Conservation (phyloP, 2,888 invertebrate species). For the Neoascia interrupta region DNA sequence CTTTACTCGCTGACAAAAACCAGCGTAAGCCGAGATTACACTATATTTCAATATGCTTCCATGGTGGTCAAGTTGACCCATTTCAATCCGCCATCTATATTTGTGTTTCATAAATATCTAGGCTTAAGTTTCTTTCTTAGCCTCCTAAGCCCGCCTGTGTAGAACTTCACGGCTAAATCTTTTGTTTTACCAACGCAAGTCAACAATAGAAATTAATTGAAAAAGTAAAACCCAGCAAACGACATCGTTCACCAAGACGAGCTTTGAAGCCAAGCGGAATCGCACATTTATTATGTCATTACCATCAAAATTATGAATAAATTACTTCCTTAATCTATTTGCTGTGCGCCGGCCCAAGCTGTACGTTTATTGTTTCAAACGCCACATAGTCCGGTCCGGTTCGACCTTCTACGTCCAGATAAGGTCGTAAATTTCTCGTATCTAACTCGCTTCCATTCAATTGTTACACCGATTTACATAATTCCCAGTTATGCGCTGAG, state of each 20-base stretch:
- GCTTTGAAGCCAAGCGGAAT: conserved; percentile 21
- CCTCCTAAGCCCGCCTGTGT: neutral
- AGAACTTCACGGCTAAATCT: neutral
- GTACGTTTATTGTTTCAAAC: conserved; percentile 3
- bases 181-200: conserved; percentile 9
- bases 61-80: no score
- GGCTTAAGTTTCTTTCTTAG: no score
- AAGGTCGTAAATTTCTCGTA: conserved; percentile 30
- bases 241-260: neutral
- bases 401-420: conserved; percentile 10
- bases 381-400: neutral
- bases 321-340: conserved; percentile 27
- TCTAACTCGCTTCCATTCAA: neutral
- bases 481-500: conserved; percentile 13
- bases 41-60: no score
- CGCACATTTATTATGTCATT: conserved; percentile 38
- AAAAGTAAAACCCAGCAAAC: neutral
- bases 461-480: conserved; percentile 46
- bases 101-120: no score
- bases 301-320: conserved; percentile 25
- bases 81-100: no score
- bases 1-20: no score
- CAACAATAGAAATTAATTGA: conserved; percentile 21
- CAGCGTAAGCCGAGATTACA: no score
- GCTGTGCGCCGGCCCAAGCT: neutral